Conservation (phyloP, 2,888 invertebrate species). For the Drosophila cognata region DNA sequence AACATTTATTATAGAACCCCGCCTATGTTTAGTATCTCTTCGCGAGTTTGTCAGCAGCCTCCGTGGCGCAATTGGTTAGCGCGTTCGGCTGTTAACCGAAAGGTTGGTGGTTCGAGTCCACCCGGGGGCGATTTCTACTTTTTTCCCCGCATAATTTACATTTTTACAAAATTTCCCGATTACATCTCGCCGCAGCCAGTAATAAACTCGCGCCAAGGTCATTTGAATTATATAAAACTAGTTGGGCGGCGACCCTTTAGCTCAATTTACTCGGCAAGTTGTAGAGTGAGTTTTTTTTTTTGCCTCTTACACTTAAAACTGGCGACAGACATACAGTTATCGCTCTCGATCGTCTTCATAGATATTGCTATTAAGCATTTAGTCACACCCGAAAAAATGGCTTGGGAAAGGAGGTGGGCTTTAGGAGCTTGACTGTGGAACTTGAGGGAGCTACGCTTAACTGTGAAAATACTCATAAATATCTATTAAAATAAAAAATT, state of each 20-base stretch:
- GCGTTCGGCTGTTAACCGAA: slow-evolving; percentile 99
- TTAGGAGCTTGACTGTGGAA: not conserved
- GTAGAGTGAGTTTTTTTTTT: slow-evolving; percentile 36
- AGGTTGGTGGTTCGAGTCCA: slow-evolving; percentile 99
- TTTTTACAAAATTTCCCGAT: slow-evolving; percentile 11
- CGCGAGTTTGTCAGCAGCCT: slow-evolving; percentile 3
- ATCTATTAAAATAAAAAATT: not conserved
- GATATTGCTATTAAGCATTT: slow-evolving; percentile 18
- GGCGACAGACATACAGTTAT: slow-evolving; percentile 32
- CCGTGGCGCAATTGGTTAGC: slow-evolving; percentile 90
- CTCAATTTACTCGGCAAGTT: slow-evolving; percentile 26
- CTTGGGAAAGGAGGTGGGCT: not conserved
- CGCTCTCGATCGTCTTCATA: slow-evolving; percentile 21
- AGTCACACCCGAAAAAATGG: slow-evolving; percentile 19
- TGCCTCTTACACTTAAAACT: slow-evolving; percentile 37
- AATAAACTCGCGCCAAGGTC: slow-evolving; percentile 39
- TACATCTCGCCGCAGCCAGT: slow-evolving; percentile 1
- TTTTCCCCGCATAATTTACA: slow-evolving; percentile 7
- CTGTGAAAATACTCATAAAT: not conserved
- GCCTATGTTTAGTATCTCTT: slow-evolving; percentile 25
- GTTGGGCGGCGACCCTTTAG: slow-evolving; percentile 30
- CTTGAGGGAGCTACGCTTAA: not conserved
- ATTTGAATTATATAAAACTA: slow-evolving; percentile 32
- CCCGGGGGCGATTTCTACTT: slow-evolving; percentile 90
- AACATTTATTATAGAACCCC: too few species aligned